Percentiles rank a stretch among this genome's conserved stretches.
Conservation (phyloP, 2,888 invertebrate genomes). For the Dicyrtoma fusca region DNA sequence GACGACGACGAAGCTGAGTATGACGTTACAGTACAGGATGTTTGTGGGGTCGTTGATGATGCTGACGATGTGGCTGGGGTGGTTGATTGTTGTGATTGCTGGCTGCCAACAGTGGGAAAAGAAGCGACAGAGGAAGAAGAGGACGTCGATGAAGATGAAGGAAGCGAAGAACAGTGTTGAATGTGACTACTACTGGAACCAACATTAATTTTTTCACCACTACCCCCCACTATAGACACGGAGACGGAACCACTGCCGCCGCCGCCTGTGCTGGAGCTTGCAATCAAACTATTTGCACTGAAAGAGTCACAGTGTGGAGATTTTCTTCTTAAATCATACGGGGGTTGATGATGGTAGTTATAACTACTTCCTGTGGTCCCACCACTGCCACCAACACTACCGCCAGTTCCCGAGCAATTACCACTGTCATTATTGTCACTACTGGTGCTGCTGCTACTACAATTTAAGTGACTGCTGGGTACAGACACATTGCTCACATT, state of each 20-base stretch:
- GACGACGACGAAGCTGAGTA: constrained; percentile 9
- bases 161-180: constrained; percentile 6
- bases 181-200: constrained; percentile 8
- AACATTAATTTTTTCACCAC: neutral
- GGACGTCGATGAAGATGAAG: constrained; percentile 21
- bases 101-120: constrained; percentile 9
- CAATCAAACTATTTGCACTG: constrained; percentile 63
- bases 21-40: neutral
- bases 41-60: neutral
- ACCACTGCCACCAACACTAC: constrained; percentile 9
- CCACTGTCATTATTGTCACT: constrained; percentile 62
- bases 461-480: constrained; percentile 57
- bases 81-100: neutral
- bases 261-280: constrained; percentile 71
- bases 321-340: constrained; percentile 86
- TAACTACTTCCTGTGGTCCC: neutral
- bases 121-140: constrained; percentile 12
- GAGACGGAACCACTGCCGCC: constrained; percentile 60
- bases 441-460: constrained; percentile 65
- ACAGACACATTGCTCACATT: constrained; percentile 13
- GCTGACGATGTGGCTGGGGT: neutral
- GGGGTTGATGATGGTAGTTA: constrained; percentile 73
- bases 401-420: neutral
- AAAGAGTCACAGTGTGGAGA: constrained; percentile 72
- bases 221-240: constrained; percentile 33